A percentile compares a stretch with the other conserved stretches of the same genome.
These are phyloP conservation scores for Bos indicus DNA, from an alignment of 2,113 vertebrate genomes.

Conservation along the genomic window DNA sequence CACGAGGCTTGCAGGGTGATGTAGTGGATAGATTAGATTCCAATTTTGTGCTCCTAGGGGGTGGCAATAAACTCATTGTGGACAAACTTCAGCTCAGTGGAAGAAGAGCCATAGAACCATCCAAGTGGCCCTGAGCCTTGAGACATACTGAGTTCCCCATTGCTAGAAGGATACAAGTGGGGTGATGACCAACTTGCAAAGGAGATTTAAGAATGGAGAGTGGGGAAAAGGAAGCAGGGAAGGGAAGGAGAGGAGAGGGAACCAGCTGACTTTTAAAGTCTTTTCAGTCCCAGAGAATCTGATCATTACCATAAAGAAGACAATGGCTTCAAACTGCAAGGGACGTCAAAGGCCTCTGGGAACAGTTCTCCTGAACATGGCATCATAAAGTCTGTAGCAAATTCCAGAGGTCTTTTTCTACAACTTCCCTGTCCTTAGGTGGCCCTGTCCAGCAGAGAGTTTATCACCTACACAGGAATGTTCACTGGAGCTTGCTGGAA, in stretches of 20 bases:
- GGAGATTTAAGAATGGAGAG: background rate
- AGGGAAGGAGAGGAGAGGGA: background rate
- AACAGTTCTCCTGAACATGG: background rate
- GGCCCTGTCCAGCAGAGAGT: background rate
- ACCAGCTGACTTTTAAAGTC: background rate
- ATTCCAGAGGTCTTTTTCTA: background rate
- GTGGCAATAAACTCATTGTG: background rate
- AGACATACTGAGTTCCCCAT: background rate
- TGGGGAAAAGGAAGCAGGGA: background rate
- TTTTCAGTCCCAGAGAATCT: background rate
- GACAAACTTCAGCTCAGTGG: background rate
- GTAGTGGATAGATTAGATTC: background rate
- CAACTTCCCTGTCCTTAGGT: background rate
- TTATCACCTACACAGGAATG: background rate
- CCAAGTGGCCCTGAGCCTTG: background rate
- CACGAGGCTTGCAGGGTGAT: rapidly evolving
- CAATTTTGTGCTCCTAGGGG: background rate
- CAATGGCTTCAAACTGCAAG: background rate
- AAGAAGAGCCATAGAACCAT: background rate
- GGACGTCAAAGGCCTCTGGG: background rate
- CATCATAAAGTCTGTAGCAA: background rate
- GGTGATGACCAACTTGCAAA: background rate
- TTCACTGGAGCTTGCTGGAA: background rate
- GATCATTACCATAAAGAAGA: background rate
- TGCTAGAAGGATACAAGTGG: background rate